Evolutionary conservation across 1,140 invertebrate genomes (phyloP).

Genomic region (Ceratoteleas bidentatus): DNA sequence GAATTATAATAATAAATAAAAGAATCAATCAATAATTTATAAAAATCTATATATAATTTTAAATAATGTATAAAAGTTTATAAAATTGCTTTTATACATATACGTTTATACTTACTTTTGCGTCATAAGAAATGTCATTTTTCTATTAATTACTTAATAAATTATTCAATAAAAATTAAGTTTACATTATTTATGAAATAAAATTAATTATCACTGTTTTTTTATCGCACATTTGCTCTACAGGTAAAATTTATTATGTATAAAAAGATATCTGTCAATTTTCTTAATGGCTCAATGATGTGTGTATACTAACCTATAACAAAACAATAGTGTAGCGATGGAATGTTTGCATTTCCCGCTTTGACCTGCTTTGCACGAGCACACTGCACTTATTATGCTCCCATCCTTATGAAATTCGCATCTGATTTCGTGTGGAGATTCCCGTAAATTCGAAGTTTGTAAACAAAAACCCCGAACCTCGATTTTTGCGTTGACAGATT

Average conservation of each 20-base stretch:
- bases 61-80: too few relatives aligned
- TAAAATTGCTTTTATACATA: too few relatives aligned
- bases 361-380: background rate
- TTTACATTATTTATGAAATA: background rate
- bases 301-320: too few relatives aligned
- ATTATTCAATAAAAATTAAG: background rate
- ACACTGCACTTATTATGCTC: background rate
- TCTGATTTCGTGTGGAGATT: background rate
- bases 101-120: background rate
- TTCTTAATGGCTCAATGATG: background rate
- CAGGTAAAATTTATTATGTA: background rate
- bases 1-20: background rate
- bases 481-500: background rate
- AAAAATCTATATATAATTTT: background rate
- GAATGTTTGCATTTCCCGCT: conserved; percentile 1
- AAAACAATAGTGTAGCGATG: background rate
- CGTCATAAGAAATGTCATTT: background rate
- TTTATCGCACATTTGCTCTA: background rate
- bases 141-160: background rate
- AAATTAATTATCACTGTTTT: background rate
- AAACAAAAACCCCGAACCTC: background rate
- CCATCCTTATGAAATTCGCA: conserved; percentile 1
- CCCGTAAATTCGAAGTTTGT: background rate
- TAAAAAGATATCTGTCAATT: too few relatives aligned
- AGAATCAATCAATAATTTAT: background rate